Conservation (phyloP, 2,888 invertebrate genomes). For the Ophion ellenae region DNA sequence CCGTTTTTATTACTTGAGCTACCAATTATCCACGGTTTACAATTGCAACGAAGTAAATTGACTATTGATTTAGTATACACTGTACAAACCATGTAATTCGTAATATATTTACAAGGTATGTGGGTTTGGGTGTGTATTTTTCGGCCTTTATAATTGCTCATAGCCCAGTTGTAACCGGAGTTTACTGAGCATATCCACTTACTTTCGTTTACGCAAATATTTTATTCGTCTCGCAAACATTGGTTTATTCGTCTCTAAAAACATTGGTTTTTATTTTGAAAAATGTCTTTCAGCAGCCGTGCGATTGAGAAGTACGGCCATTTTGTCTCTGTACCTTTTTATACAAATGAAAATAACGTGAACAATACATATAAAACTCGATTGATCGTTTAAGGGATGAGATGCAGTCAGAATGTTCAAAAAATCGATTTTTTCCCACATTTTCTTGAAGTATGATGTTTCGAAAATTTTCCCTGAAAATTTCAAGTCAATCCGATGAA, state of each 20-base stretch:
- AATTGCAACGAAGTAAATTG: constrained; percentile 55
- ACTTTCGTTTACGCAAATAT: constrained; percentile 3
- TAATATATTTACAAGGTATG: constrained; percentile 53
- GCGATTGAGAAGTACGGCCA: background rate
- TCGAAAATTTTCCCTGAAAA: too few relatives aligned
- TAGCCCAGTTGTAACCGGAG: background rate
- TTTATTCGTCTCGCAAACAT: background rate
- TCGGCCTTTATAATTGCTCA: background rate
- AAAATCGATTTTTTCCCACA: too few relatives aligned
- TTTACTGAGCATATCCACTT: background rate
- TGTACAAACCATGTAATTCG: constrained; percentile 61
- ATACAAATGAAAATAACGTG: background rate
- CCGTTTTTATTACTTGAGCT: constrained; percentile 54
- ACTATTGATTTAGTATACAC: constrained; percentile 53
- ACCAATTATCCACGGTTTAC: constrained; percentile 56
- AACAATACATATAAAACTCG: background rate
- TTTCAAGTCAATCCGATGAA: too few relatives aligned
- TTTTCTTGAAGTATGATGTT: too few relatives aligned
- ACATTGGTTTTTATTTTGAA: background rate
- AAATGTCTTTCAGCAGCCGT: background rate
- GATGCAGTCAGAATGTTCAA: too few relatives aligned
- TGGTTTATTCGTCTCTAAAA: too few relatives aligned
- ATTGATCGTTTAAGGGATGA: background rate
- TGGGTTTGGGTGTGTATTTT: constrained; percentile 33
- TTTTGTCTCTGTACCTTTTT: background rate